Conservation (phyloP, 2,888 invertebrate genomes). For the Torymus tubicola region DNA sequence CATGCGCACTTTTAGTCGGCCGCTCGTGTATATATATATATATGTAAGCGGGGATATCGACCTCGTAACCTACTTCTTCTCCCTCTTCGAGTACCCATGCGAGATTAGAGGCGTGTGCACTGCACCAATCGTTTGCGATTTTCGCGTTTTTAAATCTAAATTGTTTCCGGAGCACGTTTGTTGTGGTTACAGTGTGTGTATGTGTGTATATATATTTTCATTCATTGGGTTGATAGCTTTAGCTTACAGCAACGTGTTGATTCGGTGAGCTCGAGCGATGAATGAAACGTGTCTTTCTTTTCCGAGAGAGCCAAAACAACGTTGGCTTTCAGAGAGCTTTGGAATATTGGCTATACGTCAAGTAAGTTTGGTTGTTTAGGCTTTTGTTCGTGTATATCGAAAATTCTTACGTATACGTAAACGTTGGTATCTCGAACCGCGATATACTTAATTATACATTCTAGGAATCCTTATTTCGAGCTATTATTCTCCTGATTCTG, state of each 20-base stretch:
- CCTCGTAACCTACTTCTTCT: slow-evolving; percentile 47
- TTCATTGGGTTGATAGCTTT: not conserved
- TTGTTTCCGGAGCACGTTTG: not conserved
- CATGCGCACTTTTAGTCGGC: slow-evolving; percentile 16
- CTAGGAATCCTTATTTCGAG: too few species aligned
- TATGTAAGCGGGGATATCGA: slow-evolving; percentile 41
- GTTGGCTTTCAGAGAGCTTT: too few species aligned
- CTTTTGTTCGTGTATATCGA: too few species aligned
- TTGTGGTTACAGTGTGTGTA: too few species aligned
- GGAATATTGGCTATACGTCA: too few species aligned
- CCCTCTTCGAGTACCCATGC: slow-evolving; percentile 8
- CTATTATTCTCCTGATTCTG: too few species aligned
- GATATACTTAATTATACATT: too few species aligned
- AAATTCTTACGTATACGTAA: too few species aligned
- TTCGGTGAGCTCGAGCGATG: not conserved
- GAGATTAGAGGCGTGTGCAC: slow-evolving; percentile 24
- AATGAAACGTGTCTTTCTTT: not conserved
- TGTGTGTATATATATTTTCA: not conserved
- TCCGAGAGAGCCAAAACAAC: too few species aligned
- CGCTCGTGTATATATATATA: not conserved
- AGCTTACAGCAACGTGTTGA: too few species aligned
- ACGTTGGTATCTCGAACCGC: too few species aligned
- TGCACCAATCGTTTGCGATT: slow-evolving; percentile 37
- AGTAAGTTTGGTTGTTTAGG: too few species aligned
- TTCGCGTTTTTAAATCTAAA: slow-evolving; percentile 22